Percentiles rank a stretch among this genome's conserved stretches.
Evolutionary conservation across 2,888 invertebrate genomes (phyloP).

Genomic region (Netelia melanura): DNA sequence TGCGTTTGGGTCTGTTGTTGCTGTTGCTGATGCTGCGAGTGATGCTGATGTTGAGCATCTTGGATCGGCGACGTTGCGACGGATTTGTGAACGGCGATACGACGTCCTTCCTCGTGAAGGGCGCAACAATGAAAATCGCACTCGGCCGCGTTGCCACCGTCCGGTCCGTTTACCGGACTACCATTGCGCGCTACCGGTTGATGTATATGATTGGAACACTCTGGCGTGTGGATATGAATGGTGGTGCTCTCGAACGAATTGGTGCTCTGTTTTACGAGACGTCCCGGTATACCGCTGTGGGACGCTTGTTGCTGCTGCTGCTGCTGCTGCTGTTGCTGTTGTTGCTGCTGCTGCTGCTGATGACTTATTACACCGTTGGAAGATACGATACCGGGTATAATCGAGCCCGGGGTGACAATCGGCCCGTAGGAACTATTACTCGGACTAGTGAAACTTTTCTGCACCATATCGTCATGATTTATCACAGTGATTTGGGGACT

Average conservation of each 20-base stretch:
- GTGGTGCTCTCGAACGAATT: constrained; percentile 90
- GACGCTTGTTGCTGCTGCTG: constrained; percentile 72
- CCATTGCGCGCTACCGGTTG: constrained; percentile 89
- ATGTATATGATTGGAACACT: constrained; percentile 91
- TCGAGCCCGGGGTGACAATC: constrained; percentile 76
- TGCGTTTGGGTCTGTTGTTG: constrained; percentile 81
- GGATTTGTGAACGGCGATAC: constrained; percentile 96
- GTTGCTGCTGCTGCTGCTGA: constrained; percentile 65
- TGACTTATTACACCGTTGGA: constrained; percentile 78
- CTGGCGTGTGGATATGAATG: constrained; percentile 93
- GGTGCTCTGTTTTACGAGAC: constrained; percentile 86
- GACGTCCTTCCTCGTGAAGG: constrained; percentile 96
- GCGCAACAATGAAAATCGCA: constrained; percentile 99
- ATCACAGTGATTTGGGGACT: constrained; percentile 97
- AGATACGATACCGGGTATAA: constrained; percentile 68
- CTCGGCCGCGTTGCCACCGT: constrained; percentile 88
- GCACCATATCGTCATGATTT: constrained; percentile 94
- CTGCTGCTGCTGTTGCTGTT: constrained; percentile 79
- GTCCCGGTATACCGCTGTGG: constrained; percentile 77
- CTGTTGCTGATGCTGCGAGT: constrained; percentile 79
- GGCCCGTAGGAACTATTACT: constrained; percentile 82
- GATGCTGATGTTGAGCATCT: constrained; percentile 87
- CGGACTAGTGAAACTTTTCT: constrained; percentile 84
- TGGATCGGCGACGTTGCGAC: constrained; percentile 97
- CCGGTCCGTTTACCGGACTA: constrained; percentile 87